phyloP scores from a whole-genome alignment of 2,113 vertebrate genomes.

The Paratilapia polleni region DNA sequence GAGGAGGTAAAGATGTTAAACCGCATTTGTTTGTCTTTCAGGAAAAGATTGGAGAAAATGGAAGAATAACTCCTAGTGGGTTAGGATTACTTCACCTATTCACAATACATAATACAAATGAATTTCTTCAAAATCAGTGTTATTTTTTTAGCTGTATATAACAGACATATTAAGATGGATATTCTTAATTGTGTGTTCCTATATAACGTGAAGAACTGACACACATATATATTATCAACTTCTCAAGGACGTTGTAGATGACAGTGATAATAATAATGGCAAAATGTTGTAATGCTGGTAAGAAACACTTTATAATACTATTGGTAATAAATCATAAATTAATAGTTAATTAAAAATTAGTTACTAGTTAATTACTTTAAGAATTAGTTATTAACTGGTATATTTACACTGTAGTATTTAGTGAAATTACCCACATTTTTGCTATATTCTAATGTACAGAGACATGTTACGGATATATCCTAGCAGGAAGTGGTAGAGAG shows the following conservation, averaged over 20 bases:
- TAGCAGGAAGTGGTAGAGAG: conserved; percentile 78
- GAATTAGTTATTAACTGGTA: not conserved
- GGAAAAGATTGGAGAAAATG: not conserved
- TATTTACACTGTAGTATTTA: not conserved
- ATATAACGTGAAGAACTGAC: not conserved
- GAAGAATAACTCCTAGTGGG: not conserved
- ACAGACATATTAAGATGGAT: not conserved
- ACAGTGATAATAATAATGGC: not conserved
- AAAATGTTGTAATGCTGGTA: not conserved
- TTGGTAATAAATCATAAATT: not conserved
- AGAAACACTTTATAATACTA: not conserved
- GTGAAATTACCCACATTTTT: not conserved
- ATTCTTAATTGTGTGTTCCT: not conserved
- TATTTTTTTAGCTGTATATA: not conserved
- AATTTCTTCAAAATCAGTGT: not conserved
- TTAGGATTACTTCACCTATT: not conserved
- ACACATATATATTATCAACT: not conserved
- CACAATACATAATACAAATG: not conserved
- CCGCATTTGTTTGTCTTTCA: not conserved
- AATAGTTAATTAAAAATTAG: not conserved
- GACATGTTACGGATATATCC: not conserved
- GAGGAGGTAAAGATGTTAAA: too few relatives aligned
- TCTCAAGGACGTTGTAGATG: not conserved
- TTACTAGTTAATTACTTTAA: not conserved
- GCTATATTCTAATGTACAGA: not conserved